A percentile compares a stretch with the other conserved stretches of the same genome.
phyloP scores from a whole-genome alignment of 2,113 vertebrate genomes.

The Gambusia holbrooki region DNA sequence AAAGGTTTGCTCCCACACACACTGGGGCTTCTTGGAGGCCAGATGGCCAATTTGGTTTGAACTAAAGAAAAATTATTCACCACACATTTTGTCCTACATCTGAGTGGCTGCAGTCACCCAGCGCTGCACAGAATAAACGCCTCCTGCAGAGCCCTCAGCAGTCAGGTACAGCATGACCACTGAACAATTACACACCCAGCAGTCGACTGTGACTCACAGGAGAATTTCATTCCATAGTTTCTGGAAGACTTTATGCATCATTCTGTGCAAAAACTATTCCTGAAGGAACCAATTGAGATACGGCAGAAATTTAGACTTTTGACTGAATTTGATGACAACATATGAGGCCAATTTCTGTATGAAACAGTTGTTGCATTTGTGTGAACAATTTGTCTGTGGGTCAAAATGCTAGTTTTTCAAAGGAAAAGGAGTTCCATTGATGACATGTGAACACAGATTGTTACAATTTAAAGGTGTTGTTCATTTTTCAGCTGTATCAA shows the following conservation, averaged over 20 bases:
- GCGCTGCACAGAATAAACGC: conserved; percentile 27
- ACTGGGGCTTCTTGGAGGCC: conserved; percentile 27
- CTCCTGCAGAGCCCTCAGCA: conserved; percentile 30
- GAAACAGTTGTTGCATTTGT: no score
- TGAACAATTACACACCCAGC: conserved; percentile 10
- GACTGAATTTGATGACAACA: neutral
- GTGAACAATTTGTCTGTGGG: no score
- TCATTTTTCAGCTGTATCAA: no score
- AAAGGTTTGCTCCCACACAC: conserved; percentile 51
- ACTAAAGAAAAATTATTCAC: conserved; percentile 58
- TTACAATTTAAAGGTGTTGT: no score
- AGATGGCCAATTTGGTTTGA: conserved; percentile 68
- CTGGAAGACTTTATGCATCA: neutral
- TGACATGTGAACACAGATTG: no score
- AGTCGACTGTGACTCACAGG: neutral
- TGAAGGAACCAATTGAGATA: neutral
- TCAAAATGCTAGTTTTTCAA: no score
- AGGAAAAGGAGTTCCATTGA: no score
- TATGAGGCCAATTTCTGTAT: no score
- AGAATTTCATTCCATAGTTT: conserved; percentile 5
- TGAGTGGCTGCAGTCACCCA: conserved; percentile 40
- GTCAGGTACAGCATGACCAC: conserved; percentile 3
- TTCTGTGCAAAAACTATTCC: neutral
- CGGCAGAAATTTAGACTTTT: neutral
- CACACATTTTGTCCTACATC: conserved; percentile 42